Percentiles rank a stretch among this genome's conserved stretches.
Conservation (phyloP, 2,797 vertebrate species). For the Gymnodraco acuticeps region DNA sequence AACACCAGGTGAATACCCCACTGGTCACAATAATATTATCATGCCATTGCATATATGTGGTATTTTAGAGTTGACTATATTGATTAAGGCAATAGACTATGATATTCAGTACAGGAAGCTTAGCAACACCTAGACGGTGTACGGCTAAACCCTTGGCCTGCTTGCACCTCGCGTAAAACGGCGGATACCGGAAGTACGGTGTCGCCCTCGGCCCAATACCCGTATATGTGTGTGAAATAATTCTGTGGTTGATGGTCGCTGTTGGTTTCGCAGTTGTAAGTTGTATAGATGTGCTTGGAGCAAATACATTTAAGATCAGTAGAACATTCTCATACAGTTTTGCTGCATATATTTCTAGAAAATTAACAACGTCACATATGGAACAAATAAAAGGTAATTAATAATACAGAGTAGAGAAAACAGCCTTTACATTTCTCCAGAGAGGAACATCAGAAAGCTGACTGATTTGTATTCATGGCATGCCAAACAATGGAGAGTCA, state of each 20-base stretch:
- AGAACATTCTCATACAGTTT: neutral
- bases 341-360: neutral
- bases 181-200: no score
- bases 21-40: no score
- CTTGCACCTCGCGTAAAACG: no score
- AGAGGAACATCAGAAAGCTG: constrained; percentile 13
- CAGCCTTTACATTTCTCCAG: constrained; percentile 19
- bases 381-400: neutral
- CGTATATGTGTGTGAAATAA: no score
- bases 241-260: neutral
- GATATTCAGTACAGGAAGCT: no score
- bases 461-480: constrained; percentile 49
- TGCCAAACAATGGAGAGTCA: constrained; percentile 34
- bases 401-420: neutral
- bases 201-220: no score
- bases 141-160: no score
- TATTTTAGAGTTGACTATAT: no score
- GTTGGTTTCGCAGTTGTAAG: neutral
- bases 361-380: neutral
- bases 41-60: no score
- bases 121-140: no score
- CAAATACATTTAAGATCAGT: neutral
- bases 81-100: no score
- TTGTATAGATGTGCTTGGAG: neutral
- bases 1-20: no score